These are phyloP conservation scores for Scomber colias DNA, from an alignment of 2,113 vertebrate genomes.

Conservation along the genomic window DNA sequence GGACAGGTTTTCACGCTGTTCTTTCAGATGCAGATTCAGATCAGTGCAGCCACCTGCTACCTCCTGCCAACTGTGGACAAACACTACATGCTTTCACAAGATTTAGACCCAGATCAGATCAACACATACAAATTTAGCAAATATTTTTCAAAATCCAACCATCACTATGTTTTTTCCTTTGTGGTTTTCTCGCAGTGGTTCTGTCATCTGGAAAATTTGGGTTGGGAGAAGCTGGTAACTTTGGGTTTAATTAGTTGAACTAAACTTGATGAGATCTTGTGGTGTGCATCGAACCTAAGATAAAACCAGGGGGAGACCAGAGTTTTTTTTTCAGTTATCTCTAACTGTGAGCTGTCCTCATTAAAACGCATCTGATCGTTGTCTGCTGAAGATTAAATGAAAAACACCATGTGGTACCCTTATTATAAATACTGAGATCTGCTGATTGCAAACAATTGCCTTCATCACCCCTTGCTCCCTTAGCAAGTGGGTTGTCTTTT, in stretches of 20 bases:
- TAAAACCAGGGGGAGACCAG: slow-evolving; percentile 62
- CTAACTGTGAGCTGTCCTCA: slow-evolving; percentile 72
- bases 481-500: slow-evolving; percentile 4
- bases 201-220: slow-evolving; percentile 64
- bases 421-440: slow-evolving; percentile 65
- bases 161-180: slow-evolving; percentile 46
- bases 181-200: slow-evolving; percentile 56
- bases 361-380: slow-evolving; percentile 73
- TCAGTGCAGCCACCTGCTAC: slow-evolving; percentile 36
- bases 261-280: slow-evolving; percentile 72
- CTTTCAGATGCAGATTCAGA: slow-evolving; percentile 37
- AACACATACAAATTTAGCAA: slow-evolving; percentile 21
- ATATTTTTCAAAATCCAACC: slow-evolving; percentile 29
- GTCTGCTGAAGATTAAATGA: slow-evolving; percentile 59
- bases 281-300: slow-evolving; percentile 66
- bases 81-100: slow-evolving; percentile 53
- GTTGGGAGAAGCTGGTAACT: slow-evolving; percentile 50
- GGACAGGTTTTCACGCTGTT: slow-evolving; percentile 44
- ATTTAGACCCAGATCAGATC: slow-evolving; percentile 56
- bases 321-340: slow-evolving; percentile 55
- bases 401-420: slow-evolving; percentile 54
- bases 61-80: slow-evolving; percentile 55
- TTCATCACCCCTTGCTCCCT: slow-evolving; percentile 26
- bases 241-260: slow-evolving; percentile 77
- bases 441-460: slow-evolving; percentile 63